These are phyloP conservation scores for Anagrus nilaparvatae DNA, from an alignment of 1,140 invertebrate genomes.

Conservation along the genomic window DNA sequence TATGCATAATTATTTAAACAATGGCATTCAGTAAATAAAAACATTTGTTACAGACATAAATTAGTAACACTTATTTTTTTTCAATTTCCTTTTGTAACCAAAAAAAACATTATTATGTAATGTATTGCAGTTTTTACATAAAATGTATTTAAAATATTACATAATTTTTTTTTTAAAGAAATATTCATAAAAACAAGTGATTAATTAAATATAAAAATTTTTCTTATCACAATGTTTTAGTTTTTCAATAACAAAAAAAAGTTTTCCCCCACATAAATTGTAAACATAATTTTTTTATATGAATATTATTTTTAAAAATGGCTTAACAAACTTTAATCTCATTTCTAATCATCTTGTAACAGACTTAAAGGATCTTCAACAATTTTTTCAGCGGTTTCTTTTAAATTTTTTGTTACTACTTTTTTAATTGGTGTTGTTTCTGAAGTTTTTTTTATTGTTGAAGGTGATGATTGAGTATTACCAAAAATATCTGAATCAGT, in stretches of 20 bases:
- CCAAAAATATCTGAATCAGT: slow-evolving; percentile 25
- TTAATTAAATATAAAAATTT: slow-evolving; percentile 1
- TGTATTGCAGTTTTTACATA: no score
- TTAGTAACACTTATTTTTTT: no score
- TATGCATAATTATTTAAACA: no score
- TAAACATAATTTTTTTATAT: no score
- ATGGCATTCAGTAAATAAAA: no score
- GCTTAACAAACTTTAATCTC: not conserved
- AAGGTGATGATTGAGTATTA: slow-evolving; percentile 14
- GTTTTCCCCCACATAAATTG: no score
- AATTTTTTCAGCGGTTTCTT: slow-evolving; percentile 37
- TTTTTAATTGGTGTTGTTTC: slow-evolving; percentile 21
- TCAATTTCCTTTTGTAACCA: no score
- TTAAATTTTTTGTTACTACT: slow-evolving; percentile 30
- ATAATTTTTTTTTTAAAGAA: no score
- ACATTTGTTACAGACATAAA: no score
- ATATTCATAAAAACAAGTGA: slow-evolving; percentile 5
- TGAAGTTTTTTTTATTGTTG: slow-evolving; percentile 8
- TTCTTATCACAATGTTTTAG: not conserved
- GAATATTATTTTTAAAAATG: not conserved
- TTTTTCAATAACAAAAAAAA: not conserved
- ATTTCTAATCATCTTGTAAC: slow-evolving; percentile 28
- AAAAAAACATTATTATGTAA: no score
- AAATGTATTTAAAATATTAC: no score
- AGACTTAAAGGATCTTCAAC: slow-evolving; percentile 35